Evolutionary conservation across 2,797 vertebrate genomes (phyloP).

Genomic region (Phylloscopus collybita): DNA sequence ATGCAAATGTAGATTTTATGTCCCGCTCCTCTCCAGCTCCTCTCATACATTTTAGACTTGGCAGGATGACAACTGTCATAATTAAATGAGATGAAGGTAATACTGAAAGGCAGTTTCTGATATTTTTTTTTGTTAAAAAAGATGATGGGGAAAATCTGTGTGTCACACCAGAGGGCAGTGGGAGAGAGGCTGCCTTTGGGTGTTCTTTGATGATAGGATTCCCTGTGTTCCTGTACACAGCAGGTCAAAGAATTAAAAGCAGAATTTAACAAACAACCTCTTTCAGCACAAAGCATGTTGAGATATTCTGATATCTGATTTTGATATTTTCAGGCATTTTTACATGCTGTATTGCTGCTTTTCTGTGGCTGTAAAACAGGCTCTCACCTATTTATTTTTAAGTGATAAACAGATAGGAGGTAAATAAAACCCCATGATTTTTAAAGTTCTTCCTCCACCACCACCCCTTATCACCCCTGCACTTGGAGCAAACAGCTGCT

Average conservation of each 20-base stretch:
- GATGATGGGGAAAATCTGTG: neutral
- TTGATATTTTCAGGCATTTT: neutral
- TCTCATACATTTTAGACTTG: neutral
- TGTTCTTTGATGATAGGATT: neutral
- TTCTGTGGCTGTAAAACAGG: neutral
- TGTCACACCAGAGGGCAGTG: slow-evolving; percentile 3
- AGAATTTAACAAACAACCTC: neutral
- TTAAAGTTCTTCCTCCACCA: neutral
- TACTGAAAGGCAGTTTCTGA: neutral
- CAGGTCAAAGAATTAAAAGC: slow-evolving; percentile 10
- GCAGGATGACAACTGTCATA: slow-evolving; percentile 30
- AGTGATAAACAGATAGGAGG: neutral
- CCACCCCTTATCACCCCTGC: neutral
- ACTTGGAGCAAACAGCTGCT: neutral
- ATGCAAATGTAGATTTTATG: slow-evolving; percentile 39
- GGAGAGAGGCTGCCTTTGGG: neutral
- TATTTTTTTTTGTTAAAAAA: neutral
- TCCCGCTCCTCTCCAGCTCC: neutral
- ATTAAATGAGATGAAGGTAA: slow-evolving; percentile 21
- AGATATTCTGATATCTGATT: neutral
- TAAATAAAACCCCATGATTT: neutral
- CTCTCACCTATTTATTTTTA: neutral
- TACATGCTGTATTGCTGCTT: neutral
- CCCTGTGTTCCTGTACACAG: neutral
- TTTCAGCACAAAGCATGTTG: neutral